Percentiles rank a stretch among this genome's conserved stretches.
phyloP scores from a whole-genome alignment of 2,888 invertebrate species.

The Mesorhabditis sp. region DNA sequence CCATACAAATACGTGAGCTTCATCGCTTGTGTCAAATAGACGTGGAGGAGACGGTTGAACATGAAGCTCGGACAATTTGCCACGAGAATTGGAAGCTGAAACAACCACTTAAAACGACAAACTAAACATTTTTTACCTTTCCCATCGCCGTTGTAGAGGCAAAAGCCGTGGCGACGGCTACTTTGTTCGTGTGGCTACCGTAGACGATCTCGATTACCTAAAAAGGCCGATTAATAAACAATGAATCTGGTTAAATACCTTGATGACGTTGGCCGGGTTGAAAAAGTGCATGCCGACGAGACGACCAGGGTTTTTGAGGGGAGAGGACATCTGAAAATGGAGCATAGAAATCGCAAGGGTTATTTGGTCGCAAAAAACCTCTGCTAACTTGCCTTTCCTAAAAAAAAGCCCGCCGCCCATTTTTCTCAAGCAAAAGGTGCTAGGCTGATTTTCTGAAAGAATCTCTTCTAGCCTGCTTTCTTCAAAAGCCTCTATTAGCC shows the following conservation, averaged over 20 bases:
- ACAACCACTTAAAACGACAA: neutral
- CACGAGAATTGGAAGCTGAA: slow-evolving; percentile 38
- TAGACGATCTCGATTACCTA: slow-evolving; percentile 49
- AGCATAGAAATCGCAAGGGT: neutral
- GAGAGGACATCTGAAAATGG: slow-evolving; percentile 52
- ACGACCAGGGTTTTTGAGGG: slow-evolving; percentile 54
- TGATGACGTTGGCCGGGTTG: slow-evolving; percentile 59
- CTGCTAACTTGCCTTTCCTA: too few species aligned
- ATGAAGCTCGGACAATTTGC: slow-evolving; percentile 45
- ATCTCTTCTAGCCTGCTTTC: too few species aligned
- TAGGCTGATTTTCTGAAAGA: too few species aligned
- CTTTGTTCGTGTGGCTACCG: slow-evolving; percentile 57
- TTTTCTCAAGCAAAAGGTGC: too few species aligned
- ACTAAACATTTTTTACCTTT: slow-evolving; percentile 40
- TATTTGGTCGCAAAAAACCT: too few species aligned
- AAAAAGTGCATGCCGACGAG: slow-evolving; percentile 61
- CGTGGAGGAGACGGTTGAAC: slow-evolving; percentile 40
- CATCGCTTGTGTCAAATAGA: slow-evolving; percentile 26
- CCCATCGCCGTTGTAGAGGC: slow-evolving; percentile 57
- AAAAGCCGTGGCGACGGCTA: slow-evolving; percentile 60
- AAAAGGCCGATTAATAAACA: too few species aligned
- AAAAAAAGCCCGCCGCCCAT: too few species aligned
- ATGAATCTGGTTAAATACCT: neutral
- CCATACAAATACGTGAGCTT: slow-evolving; percentile 31
- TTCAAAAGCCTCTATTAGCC: too few species aligned